Base-by-base conservation (phyloP, 2,888 invertebrate genomes). In the Aphodius granarius region DNA sequence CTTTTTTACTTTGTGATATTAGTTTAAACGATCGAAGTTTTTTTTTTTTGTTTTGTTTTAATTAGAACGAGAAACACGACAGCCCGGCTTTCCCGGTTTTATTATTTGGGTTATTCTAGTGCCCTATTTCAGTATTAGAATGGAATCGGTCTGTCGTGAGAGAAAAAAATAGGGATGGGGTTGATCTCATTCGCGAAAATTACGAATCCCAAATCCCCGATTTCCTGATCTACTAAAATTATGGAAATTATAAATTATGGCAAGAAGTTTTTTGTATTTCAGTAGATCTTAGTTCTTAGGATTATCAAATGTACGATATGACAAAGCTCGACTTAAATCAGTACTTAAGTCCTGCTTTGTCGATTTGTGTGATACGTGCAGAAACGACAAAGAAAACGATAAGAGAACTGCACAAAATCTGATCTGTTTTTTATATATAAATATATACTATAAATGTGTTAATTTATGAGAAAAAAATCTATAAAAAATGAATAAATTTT, bases 1-100 rank as follows among this genome's bases (percentile, higher is more conserved):
- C 22, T 65, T 71, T 74, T 71, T 73, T 74, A 66, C 20, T 75
- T 75, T 75, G 75, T 75, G 75, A 75, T 75, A 75, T 63, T 75
- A 75, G 75, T 23, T 23, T 71, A 71, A 66, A 75, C 23, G 66
- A 72, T 18, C 68, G 22, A 22, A 18, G 19, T 65, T 9, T 19
- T 15, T 62, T 62, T 62, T 62, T 62, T 62, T 62, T 62, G 63
- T n/a, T 43, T 43, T 1, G 4, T 23, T 43, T 43, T 43, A 9
- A 43, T 43, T 43, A 43, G 43, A 43, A 43, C 43, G 43, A n/a
- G n/a, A 43, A 43, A 43, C 43, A 0, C 43, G 43, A 43, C 43
- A 1, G 43, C 6, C 43, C 43, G 3, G 43, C n/a, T 43, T 43
- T 1, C 43, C 43, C 3, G 43, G 13, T 43, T 43, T 43, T 43